These are phyloP conservation scores for Drosophila gunungcola DNA, from an alignment of 1,140 invertebrate species.

Conservation along the genomic window DNA sequence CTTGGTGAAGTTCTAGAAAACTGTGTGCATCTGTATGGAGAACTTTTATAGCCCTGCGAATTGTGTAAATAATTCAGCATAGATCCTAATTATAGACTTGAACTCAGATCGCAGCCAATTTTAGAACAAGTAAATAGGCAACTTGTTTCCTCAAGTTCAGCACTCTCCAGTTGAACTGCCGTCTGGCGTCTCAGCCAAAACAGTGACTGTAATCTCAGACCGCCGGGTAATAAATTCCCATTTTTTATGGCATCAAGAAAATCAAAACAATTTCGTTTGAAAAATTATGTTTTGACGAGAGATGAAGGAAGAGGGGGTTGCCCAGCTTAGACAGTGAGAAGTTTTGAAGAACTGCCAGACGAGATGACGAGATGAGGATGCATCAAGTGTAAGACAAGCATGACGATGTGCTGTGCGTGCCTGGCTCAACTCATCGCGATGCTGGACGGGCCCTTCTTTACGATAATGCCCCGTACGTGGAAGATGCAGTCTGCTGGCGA, in stretches of 20 bases:
- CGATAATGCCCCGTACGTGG: conserved; percentile 45
- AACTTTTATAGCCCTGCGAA: conserved; percentile 28
- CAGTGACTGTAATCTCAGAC: conserved; percentile 30
- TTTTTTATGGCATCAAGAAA: conserved; percentile 48
- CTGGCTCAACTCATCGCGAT: conserved; percentile 43
- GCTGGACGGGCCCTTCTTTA: conserved; percentile 30
- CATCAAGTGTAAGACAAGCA: conserved; percentile 44
- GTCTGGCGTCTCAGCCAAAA: conserved; percentile 17
- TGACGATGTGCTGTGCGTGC: conserved; percentile 42
- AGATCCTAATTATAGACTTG: conserved; percentile 20
- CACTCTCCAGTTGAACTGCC: conserved; percentile 10
- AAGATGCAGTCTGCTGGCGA: conserved; percentile 21
- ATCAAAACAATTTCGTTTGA: conserved; percentile 50
- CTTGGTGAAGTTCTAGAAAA: neutral
- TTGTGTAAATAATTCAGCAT: conserved; percentile 27
- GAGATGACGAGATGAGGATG: conserved; percentile 44
- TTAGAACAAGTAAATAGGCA: conserved; percentile 15
- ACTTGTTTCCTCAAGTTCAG: conserved; percentile 13
- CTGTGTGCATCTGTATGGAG: neutral
- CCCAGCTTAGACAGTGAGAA: neutral
- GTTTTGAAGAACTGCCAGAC: conserved; percentile 47
- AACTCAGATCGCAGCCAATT: conserved; percentile 8
- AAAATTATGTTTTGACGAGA: conserved; percentile 34
- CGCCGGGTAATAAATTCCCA: conserved; percentile 36
- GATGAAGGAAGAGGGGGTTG: neutral